Percentiles rank a stretch among this genome's conserved stretches.
Evolutionary conservation across 2,797 vertebrate genomes (phyloP).

Genomic region (Pseudochirops corinnae): DNA sequence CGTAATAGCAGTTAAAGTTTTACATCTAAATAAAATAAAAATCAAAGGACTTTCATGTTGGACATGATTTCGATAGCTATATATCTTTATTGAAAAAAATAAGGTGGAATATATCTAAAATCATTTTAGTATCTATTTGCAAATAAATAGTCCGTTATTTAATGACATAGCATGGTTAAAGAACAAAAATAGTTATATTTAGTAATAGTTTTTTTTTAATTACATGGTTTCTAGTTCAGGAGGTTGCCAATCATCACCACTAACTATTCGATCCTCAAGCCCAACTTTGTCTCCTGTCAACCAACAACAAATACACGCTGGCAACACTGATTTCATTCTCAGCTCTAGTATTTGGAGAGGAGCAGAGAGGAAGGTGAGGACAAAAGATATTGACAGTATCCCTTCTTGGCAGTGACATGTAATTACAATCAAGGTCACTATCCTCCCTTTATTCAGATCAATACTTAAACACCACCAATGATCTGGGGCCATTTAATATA

Average conservation of each 20-base stretch:
- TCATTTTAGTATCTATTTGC: neutral
- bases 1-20: constrained; percentile 40
- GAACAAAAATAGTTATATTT: constrained; percentile 3
- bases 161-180: neutral
- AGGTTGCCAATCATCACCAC: neutral
- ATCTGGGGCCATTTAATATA: neutral
- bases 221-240: neutral
- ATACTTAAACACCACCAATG: neutral
- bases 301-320: neutral
- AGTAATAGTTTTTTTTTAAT: neutral
- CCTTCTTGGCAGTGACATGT: neutral
- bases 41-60: constrained; percentile 35
- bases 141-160: constrained; percentile 34
- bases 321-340: neutral
- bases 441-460: neutral
- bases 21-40: constrained; percentile 54
- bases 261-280: neutral
- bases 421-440: neutral
- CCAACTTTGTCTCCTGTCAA: neutral
- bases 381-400: neutral
- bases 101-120: constrained; percentile 24
- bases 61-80: constrained; percentile 1
- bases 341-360: neutral
- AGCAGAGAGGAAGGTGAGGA: no score
- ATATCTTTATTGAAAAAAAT: constrained; percentile 44